Percentiles rank a stretch among this genome's conserved stretches.
These are phyloP conservation scores for Physella acuta DNA, from an alignment of 1,140 invertebrate species.

Conservation along the genomic window DNA sequence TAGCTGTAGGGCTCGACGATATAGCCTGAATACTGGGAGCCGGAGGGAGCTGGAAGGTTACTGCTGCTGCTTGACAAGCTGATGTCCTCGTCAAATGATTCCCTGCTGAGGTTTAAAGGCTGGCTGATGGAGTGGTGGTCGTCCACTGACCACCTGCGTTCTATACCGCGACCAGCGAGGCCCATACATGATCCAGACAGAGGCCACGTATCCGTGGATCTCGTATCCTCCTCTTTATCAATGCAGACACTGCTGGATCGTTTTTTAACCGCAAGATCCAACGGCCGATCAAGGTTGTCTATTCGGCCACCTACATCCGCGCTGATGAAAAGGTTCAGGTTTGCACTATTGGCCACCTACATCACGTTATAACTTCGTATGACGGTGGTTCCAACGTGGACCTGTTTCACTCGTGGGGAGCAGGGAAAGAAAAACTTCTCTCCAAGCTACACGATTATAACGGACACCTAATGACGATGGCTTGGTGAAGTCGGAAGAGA, in stretches of 20 bases:
- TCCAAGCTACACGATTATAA: background rate
- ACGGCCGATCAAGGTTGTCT: background rate
- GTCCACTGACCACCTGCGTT: slow-evolving; percentile 20
- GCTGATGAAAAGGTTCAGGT: too few relatives aligned
- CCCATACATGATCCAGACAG: background rate
- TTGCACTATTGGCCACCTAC: too few relatives aligned
- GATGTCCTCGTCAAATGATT: background rate
- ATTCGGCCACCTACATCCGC: too few relatives aligned
- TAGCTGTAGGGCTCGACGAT: too few relatives aligned
- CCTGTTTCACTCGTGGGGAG: background rate
- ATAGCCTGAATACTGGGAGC: too few relatives aligned
- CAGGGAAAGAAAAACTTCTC: slow-evolving; percentile 19
- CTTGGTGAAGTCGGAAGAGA: background rate
- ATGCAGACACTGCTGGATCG: background rate
- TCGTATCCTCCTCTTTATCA: background rate
- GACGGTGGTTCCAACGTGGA: background rate
- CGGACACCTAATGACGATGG: background rate
- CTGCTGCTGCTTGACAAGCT: background rate
- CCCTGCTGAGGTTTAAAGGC: slow-evolving; percentile 11
- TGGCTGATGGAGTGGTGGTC: background rate
- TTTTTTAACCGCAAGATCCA: slow-evolving; percentile 4
- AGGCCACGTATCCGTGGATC: slow-evolving; percentile 10
- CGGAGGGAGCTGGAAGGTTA: too few relatives aligned
- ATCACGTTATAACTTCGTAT: too few relatives aligned
- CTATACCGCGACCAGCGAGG: background rate